Percentiles rank a stretch among this genome's conserved stretches.
Evolutionary conservation across 1,140 invertebrate genomes (phyloP).

Genomic region (Drosophila malerkotliana): DNA sequence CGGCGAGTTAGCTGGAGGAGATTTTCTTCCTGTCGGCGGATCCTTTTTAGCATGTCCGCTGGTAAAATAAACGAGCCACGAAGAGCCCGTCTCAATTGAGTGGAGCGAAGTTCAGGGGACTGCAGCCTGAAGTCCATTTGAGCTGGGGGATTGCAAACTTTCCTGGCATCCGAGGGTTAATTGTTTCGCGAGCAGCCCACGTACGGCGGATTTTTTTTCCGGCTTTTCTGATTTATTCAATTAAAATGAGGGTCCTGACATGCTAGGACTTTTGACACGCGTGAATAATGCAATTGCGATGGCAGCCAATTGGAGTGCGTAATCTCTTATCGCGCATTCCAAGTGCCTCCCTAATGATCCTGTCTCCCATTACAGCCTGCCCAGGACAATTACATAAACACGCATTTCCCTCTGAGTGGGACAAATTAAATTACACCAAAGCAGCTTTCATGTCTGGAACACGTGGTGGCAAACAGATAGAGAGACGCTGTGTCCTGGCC

Average conservation of each 20-base stretch:
- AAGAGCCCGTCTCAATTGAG: conserved; percentile 20
- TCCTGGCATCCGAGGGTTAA: conserved; percentile 48
- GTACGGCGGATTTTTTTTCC: conserved; percentile 29
- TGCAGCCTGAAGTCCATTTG: conserved; percentile 40
- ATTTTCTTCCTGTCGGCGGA: conserved; percentile 61
- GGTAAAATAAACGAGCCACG: conserved; percentile 52
- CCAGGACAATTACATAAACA: conserved; percentile 69
- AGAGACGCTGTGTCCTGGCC: conserved; percentile 11
- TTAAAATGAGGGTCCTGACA: conserved; percentile 39
- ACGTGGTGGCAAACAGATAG: conserved; percentile 13
- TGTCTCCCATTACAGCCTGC: conserved; percentile 10
- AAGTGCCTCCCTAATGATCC: conserved; percentile 1
- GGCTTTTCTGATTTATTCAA: conserved; percentile 55
- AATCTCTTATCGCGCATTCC: conserved; percentile 32
- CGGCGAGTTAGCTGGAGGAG: conserved; percentile 36
- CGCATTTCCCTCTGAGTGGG: conserved; percentile 60
- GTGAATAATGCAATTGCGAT: conserved; percentile 48
- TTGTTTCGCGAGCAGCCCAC: conserved; percentile 66
- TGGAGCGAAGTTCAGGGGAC: conserved; percentile 1
- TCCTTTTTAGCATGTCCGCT: conserved; percentile 57
- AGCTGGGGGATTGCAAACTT: conserved; percentile 53
- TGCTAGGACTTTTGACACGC: conserved; percentile 38
- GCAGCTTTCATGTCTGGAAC: conserved; percentile 69
- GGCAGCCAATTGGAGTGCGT: conserved; percentile 29
- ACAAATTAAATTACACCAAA: conserved; percentile 78